Evolutionary conservation across 2,888 invertebrate species (phyloP).

Genomic region (Melikaiella ostensackeni): DNA sequence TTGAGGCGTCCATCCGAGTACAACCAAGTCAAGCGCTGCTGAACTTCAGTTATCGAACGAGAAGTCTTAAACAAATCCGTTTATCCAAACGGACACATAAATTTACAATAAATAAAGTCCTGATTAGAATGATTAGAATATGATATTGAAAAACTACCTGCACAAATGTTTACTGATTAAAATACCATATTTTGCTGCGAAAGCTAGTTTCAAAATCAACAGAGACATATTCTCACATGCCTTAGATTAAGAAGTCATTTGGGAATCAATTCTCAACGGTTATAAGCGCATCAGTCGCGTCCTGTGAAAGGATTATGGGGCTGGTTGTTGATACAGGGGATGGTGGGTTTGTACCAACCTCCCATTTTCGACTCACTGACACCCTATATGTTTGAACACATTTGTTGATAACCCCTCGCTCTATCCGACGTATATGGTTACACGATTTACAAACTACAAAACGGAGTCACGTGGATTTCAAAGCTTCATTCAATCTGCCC

Average conservation of each 20-base stretch:
- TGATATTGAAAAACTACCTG: neutral
- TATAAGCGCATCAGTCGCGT: constrained; percentile 66
- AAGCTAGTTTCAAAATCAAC: neutral
- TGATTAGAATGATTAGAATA: no score
- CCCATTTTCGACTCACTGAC: constrained; percentile 63
- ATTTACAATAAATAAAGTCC: no score
- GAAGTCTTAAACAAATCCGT: no score
- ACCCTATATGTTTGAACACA: constrained; percentile 77
- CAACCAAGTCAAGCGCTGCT: no score
- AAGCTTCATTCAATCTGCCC: constrained; percentile 41
- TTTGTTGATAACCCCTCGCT: constrained; percentile 72
- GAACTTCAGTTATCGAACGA: no score
- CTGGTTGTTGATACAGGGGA: constrained; percentile 69
- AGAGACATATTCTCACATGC: constrained; percentile 7
- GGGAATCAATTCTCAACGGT: constrained; percentile 71
- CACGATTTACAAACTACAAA: constrained; percentile 62
- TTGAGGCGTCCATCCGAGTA: no score
- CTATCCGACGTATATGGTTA: constrained; percentile 60
- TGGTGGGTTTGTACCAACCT: constrained; percentile 45
- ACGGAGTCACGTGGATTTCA: constrained; percentile 52
- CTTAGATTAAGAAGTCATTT: constrained; percentile 69
- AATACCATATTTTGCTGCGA: neutral
- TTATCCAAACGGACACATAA: no score
- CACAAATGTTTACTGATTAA: neutral
- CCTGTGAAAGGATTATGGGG: constrained; percentile 71